phyloP scores from a whole-genome alignment of 2,797 vertebrate species.

The Girardinus metallicus region DNA sequence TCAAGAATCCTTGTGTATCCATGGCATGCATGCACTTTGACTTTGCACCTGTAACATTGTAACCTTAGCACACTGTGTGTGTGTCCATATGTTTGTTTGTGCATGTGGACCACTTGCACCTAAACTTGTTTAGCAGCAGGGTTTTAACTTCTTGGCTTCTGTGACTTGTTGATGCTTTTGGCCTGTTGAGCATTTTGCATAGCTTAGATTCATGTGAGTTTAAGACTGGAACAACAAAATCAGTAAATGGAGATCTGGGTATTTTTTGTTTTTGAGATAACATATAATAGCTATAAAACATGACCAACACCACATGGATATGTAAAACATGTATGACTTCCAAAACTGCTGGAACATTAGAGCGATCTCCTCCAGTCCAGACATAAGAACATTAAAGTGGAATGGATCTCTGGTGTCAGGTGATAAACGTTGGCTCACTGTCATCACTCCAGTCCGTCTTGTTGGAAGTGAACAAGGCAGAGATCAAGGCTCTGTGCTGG shows the following conservation, averaged over 20 bases:
- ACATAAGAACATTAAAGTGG: constrained; percentile 1
- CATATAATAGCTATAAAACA: background rate
- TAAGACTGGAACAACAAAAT: constrained; percentile 3
- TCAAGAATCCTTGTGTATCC: constrained; percentile 70
- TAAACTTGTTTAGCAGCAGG: constrained; percentile 43
- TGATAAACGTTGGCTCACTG: constrained; percentile 14
- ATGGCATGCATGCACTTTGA: constrained; percentile 72
- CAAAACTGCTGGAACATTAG: background rate
- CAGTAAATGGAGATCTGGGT: background rate
- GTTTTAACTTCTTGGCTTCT: constrained; percentile 43
- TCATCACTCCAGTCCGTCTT: constrained; percentile 15
- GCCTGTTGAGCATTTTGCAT: constrained; percentile 49
- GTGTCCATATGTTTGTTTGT: constrained; percentile 21
- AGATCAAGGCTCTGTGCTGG: constrained; percentile 12
- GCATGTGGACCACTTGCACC: constrained; percentile 21
- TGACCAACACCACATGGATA: background rate
- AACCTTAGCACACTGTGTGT: constrained; percentile 53
- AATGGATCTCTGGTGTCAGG: background rate
- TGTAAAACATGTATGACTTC: background rate
- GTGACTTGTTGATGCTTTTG: constrained; percentile 48
- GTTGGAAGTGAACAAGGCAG: constrained; percentile 7
- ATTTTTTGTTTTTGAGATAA: background rate
- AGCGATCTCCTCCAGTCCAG: background rate
- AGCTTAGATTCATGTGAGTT: constrained; percentile 28
- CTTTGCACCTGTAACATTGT: constrained; percentile 75